phyloP scores from a whole-genome alignment of 64 coral and sea anemone species.

The Actinia equina region DNA sequence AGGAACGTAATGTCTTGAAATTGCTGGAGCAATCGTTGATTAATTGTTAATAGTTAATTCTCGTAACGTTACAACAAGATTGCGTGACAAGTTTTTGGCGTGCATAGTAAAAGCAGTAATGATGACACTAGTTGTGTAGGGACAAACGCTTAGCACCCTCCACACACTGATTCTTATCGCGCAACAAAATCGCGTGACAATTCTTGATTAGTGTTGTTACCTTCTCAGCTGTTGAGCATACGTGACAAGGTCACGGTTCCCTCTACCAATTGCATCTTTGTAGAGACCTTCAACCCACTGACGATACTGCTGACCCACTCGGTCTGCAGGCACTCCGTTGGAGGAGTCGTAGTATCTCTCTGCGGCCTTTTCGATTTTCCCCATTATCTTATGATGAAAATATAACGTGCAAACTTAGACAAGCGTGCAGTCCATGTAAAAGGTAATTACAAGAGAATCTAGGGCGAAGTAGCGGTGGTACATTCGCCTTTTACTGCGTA shows the following conservation, averaged over 20 bases:
- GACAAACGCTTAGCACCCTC: too few relatives aligned
- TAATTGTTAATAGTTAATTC: too few relatives aligned
- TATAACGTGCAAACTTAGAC: background rate
- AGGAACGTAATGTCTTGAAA: too few relatives aligned
- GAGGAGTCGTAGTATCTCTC: background rate
- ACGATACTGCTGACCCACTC: constrained; percentile 82
- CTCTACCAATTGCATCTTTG: constrained; percentile 30
- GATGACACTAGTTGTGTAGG: too few relatives aligned
- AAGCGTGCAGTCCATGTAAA: background rate
- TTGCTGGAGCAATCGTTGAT: too few relatives aligned
- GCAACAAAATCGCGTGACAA: too few relatives aligned
- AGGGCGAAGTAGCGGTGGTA: too few relatives aligned
- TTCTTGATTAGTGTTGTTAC: background rate
- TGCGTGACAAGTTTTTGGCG: too few relatives aligned
- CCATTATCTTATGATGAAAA: constrained; percentile 10
- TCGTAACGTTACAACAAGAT: too few relatives aligned
- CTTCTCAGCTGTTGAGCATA: constrained; percentile 66
- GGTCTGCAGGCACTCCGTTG: constrained; percentile 18
- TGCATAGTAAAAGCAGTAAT: too few relatives aligned
- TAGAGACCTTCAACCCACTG: constrained; percentile 75
- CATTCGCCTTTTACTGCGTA: too few relatives aligned
- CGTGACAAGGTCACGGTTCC: constrained; percentile 47
- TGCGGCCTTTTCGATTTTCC: constrained; percentile 19
- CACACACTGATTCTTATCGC: too few relatives aligned
- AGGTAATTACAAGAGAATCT: background rate